phyloP scores from a whole-genome alignment of 2,888 invertebrate genomes.

The Machimus atricapillus region DNA sequence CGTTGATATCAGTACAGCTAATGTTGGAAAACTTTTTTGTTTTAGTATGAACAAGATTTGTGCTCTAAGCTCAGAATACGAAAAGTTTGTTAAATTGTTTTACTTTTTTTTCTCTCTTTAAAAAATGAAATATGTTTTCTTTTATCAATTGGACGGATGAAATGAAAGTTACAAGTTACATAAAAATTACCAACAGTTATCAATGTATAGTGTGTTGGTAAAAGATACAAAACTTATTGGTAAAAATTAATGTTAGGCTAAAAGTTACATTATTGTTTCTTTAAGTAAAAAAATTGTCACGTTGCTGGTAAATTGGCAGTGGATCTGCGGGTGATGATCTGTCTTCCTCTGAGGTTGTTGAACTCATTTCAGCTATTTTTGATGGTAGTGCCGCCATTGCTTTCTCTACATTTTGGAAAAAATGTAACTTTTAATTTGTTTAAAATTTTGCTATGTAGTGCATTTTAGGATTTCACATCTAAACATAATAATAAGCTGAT shows the following conservation, averaged over 20 bases:
- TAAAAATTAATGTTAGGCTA: not conserved
- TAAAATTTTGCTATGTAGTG: not conserved
- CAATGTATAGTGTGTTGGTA: not conserved
- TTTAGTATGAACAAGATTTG: not conserved
- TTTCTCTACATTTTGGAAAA: slow-evolving; percentile 66
- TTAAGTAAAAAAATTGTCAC: slow-evolving; percentile 81
- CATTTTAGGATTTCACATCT: not conserved
- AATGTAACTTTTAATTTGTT: not conserved
- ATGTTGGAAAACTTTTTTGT: not conserved
- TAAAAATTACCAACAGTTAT: slow-evolving; percentile 3
- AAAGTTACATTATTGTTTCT: slow-evolving; percentile 38
- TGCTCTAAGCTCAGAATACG: not conserved
- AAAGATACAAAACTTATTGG: not conserved
- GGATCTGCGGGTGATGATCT: slow-evolving; percentile 75
- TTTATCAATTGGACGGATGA: slow-evolving; percentile 38
- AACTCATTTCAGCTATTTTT: slow-evolving; percentile 63
- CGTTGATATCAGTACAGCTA: not conserved
- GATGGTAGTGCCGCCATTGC: slow-evolving; percentile 77
- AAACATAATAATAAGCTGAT: not conserved
- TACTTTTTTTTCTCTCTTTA: not conserved
- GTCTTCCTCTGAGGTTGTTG: slow-evolving; percentile 66
- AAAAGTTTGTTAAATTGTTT: slow-evolving; percentile 2
- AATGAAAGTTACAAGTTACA: slow-evolving; percentile 17
- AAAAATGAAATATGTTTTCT: slow-evolving; percentile 17
- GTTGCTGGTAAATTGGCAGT: slow-evolving; percentile 84